Evolutionary conservation across 1,140 invertebrate genomes (phyloP).

Genomic region (Calliphora vicina): DNA sequence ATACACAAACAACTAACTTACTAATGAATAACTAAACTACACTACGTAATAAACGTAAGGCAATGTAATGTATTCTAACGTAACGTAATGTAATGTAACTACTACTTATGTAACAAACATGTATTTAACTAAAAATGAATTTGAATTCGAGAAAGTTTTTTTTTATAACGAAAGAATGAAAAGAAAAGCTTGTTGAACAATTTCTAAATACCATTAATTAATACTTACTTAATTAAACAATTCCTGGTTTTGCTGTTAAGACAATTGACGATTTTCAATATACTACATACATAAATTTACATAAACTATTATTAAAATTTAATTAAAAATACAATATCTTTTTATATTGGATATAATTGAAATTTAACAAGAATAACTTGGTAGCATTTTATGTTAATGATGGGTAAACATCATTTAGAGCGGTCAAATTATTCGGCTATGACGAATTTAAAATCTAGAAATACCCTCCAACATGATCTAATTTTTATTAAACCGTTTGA

Average conservation of each 20-base stretch:
- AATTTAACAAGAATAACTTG: too few species aligned
- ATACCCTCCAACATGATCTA: too few species aligned
- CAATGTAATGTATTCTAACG: neutral
- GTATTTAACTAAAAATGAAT: neutral
- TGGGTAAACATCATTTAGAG: too few species aligned
- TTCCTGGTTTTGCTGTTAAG: neutral
- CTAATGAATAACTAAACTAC: conserved; percentile 8
- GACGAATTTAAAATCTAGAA: too few species aligned
- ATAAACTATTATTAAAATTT: too few species aligned
- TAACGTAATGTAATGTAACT: neutral
- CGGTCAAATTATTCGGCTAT: too few species aligned
- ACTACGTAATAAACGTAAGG: neutral
- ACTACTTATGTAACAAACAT: neutral
- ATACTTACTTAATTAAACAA: neutral
- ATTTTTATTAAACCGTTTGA: too few species aligned
- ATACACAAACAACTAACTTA: conserved; percentile 21
- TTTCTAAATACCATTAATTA: neutral
- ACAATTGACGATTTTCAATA: neutral
- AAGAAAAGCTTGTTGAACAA: neutral
- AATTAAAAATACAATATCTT: too few species aligned
- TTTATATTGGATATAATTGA: too few species aligned
- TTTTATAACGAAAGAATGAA: neutral
- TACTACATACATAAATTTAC: neutral
- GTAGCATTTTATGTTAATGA: too few species aligned
- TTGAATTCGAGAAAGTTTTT: too few species aligned